Base-by-base conservation (phyloP, 2,797 vertebrate genomes). In the Sebastes reedi region DNA sequence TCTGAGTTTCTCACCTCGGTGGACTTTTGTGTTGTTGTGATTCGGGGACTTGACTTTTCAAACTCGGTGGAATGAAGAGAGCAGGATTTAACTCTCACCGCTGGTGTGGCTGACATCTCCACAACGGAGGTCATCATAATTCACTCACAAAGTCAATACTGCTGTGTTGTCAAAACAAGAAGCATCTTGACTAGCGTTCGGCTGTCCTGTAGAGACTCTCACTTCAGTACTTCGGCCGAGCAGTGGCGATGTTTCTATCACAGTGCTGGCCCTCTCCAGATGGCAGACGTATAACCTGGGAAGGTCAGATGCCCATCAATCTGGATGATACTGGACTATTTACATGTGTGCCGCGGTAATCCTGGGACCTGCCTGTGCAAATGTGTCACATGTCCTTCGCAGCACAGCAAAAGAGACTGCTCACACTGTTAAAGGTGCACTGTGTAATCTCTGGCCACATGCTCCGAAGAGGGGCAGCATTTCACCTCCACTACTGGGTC, bases 71-170 rank as follows among this genome's bases (percentile, higher is more conserved):
- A 78, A 75, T 75, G 56, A 14, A 55, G 75, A 83, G 81, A 61
- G 67, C 18, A 39, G 55, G 67, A 74, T 89, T 90, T 89, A 86
- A 79, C 81, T 80, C 77, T 84, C 73, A 0, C 67, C 4, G 70
- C 71, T 52, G 78, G 83, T 29, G 85, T 32, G 79, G 82, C 86
- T 89, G 87, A 91, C 90, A 86, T 52, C 87, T 79, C 87, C 79
- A 74, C 83, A 52, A 75, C 65, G 39, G 78, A 91, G 92, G 92
- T 92, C 89, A 83, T 84, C 85, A 66, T 89, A 85, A 92, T 86
- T 90, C 87, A 91, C 87, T 90, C 77, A 4, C 90, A 89, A 89
- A 90, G 91, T 93, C 89, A 70, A 83, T 69, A 72, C 85, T 29
- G 83, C 91, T 78, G 86, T 79, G 89, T 80, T 87, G 82, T 88